These are phyloP conservation scores for Atherinosoma microstoma DNA, from an alignment of 2,797 vertebrate genomes.

Conservation along the genomic window DNA sequence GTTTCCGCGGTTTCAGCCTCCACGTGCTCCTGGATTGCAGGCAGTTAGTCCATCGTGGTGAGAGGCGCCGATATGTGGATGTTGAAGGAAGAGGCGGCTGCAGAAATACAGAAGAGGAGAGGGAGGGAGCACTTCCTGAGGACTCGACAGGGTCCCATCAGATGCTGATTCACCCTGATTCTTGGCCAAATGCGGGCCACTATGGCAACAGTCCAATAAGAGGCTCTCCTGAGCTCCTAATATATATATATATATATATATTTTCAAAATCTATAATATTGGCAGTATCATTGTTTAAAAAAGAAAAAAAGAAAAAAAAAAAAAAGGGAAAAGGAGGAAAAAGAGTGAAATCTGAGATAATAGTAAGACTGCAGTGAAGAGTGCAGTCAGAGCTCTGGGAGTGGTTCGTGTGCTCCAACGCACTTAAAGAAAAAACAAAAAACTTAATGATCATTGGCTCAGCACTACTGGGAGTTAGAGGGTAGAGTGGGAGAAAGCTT, in stretches of 20 bases:
- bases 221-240: slow-evolving; percentile 36
- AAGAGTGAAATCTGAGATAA: slow-evolving; percentile 35
- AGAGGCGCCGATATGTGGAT: slow-evolving; percentile 55
- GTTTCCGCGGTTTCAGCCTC: slow-evolving; percentile 10
- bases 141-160: slow-evolving; percentile 43
- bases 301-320: slow-evolving; percentile 23
- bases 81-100: slow-evolving; percentile 21
- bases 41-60: slow-evolving; percentile 26
- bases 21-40: slow-evolving; percentile 1
- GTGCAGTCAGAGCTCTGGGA: slow-evolving; percentile 40
- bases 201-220: slow-evolving; percentile 66
- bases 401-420: slow-evolving; percentile 36
- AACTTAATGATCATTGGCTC: slow-evolving; percentile 60
- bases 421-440: slow-evolving; percentile 10
- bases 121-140: slow-evolving; percentile 50
- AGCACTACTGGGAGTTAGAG: slow-evolving; percentile 59
- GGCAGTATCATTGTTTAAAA: slow-evolving; percentile 65
- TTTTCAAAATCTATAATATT: slow-evolving; percentile 49
- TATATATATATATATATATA: slow-evolving; percentile 1
- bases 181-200: slow-evolving; percentile 25
- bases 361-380: slow-evolving; percentile 63
- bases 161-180: slow-evolving; percentile 38
- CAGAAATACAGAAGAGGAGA: slow-evolving; percentile 6
- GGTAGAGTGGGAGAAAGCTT: slow-evolving; percentile 58
- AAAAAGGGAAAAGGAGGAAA: slow-evolving; percentile 17